Evolutionary conservation across 2,797 vertebrate genomes (phyloP).

Genomic region (Clamator glandarius): DNA sequence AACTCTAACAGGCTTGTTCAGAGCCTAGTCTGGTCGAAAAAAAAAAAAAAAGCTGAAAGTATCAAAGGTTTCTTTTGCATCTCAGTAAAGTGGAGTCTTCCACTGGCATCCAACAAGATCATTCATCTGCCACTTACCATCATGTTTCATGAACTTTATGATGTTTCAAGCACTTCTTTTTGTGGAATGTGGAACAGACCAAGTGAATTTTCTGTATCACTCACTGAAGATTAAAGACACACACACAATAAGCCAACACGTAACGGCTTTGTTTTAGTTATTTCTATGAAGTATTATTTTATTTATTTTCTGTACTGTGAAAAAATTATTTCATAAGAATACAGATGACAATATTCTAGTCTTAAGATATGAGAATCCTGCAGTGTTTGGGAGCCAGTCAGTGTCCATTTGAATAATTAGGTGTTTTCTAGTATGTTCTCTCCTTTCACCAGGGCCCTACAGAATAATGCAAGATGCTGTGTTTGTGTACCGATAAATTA

Average conservation of each 20-base stretch:
- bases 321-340: background rate
- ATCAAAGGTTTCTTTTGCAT: background rate
- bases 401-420: background rate
- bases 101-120: background rate
- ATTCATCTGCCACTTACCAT: background rate
- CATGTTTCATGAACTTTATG: background rate
- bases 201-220: background rate
- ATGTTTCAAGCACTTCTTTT: background rate
- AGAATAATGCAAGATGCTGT: fast-evolving
- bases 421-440: background rate
- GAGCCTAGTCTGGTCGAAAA: background rate
- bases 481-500: fast-evolving
- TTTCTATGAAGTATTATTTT: background rate
- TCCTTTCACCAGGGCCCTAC: background rate
- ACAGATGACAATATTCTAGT: background rate
- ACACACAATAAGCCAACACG: background rate
- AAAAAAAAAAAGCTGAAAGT: background rate
- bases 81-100: background rate
- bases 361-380: background rate
- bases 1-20: background rate
- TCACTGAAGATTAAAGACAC: background rate
- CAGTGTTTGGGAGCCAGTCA: background rate
- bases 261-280: background rate
- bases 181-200: background rate
- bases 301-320: background rate